phyloP scores from a whole-genome alignment of 1,140 invertebrate genomes.

The Gryllus bimaculatus region DNA sequence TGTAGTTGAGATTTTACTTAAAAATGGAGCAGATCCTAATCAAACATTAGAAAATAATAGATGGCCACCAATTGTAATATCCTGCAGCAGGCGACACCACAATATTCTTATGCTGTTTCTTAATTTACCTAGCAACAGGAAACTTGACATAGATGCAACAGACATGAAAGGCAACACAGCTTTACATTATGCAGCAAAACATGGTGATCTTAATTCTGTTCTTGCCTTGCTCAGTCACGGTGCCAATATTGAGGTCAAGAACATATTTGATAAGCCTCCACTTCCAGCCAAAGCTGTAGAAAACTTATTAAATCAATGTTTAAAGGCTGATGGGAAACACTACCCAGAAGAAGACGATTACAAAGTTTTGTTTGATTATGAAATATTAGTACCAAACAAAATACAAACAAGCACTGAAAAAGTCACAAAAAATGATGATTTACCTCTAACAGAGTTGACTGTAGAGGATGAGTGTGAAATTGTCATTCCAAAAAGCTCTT shows the following conservation, averaged over 20 bases:
- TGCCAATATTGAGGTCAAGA: conserved; percentile 58
- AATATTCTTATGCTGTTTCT: conserved; percentile 50
- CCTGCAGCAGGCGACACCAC: conserved; percentile 47
- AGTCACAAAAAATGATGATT: background rate
- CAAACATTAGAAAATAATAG: conserved; percentile 22
- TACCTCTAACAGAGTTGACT: background rate
- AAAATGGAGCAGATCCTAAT: conserved; percentile 43
- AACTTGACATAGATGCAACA: conserved; percentile 49
- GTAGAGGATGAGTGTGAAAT: background rate
- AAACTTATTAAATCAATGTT: conserved; percentile 57
- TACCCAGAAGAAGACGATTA: conserved; percentile 50
- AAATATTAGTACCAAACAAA: conserved; percentile 48
- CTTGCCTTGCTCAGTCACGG: conserved; percentile 51
- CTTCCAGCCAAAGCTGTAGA: conserved; percentile 56
- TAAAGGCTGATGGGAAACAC: conserved; percentile 45
- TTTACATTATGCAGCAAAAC: conserved; percentile 70
- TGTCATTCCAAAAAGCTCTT: background rate
- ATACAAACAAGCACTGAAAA: conserved; percentile 19
- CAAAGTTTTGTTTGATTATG: conserved; percentile 62
- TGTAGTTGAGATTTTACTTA: conserved; percentile 44
- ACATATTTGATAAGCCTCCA: conserved; percentile 53
- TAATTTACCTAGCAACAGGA: conserved; percentile 30
- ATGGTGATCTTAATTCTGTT: conserved; percentile 48
- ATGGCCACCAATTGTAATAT: conserved; percentile 43
- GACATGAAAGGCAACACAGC: conserved; percentile 66